Evolutionary conservation across 2,797 vertebrate species (phyloP), one percentile per base, ranked within the genome.

Genomic region (Pelodytes ibericus): DNA sequence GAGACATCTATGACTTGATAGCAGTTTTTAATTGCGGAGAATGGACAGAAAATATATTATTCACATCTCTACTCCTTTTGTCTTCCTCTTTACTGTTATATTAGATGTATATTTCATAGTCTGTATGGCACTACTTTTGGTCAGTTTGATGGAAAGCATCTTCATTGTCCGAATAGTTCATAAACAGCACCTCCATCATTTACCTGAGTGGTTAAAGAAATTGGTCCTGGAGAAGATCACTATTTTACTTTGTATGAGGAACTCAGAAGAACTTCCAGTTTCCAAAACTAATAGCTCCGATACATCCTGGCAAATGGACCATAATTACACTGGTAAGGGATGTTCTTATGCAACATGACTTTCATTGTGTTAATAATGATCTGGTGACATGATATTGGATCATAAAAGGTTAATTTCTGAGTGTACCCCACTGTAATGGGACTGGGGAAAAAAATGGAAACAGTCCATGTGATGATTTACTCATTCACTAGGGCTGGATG

Each of bases 101-200:
- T 0, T 85, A 99, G 97, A 95, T 8, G 88, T 95, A 79, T 98
- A 99, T 84, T 99, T 99, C 0, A 92, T 98, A 71, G 95, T 99
- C 22, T 98, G 97, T 88, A 99, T 99, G 96, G 97, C 95, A 0
- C 88, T 99, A 67, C 89, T 99, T 29, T 96, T 99, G 75, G 92
- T 99, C 89, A 99, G 96, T 85, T 88, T 99, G 80, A 94, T 91
- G 0, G 97, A 99, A 84, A 98, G 96, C 1, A 96, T 98, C 82
- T 81, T 99, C 84, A 97, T 99, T 0, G 95, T 98, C 64, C 87
- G 94, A 41, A 84, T 99, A 88, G 94, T 98, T 16, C 95, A 98
- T 85, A 95, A 96, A 72, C 95, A 98, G 77, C 94, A 98, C 75
- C 87, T 98, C 77, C 96, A 98, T 2, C 94, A 93, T 0, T 96